phyloP scores from a whole-genome alignment of 2,888 invertebrate species.

The Mythimna vitellina region DNA sequence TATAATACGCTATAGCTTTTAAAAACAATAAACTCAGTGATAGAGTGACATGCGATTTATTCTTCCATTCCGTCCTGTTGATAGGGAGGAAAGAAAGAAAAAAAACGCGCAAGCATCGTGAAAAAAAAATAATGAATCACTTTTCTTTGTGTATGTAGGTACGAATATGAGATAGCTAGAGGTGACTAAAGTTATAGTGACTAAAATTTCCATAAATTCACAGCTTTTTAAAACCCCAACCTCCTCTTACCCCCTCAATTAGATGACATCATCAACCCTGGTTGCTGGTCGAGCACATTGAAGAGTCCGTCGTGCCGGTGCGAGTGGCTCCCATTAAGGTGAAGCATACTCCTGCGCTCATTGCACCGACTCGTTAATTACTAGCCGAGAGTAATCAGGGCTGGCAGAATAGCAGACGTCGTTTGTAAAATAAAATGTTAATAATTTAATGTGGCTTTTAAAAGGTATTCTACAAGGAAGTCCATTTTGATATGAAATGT shows the following conservation, averaged over 20 bases:
- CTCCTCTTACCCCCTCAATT: conserved; percentile 19
- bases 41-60: too few relatives aligned
- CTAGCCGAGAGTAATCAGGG: conserved; percentile 47
- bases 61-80: too few relatives aligned
- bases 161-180: too few relatives aligned
- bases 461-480: background rate
- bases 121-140: too few relatives aligned
- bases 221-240: background rate
- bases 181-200: too few relatives aligned
- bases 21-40: too few relatives aligned
- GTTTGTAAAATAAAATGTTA: background rate
- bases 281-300: conserved; percentile 11
- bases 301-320: background rate
- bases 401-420: conserved; percentile 10
- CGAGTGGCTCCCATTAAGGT: conserved; percentile 38
- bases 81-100: too few relatives aligned
- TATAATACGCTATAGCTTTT: too few relatives aligned
- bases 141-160: too few relatives aligned
- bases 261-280: conserved; percentile 14
- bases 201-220: background rate
- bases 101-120: too few relatives aligned
- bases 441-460: background rate
- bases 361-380: conserved; percentile 57
- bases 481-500: background rate
- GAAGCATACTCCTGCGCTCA: conserved; percentile 46